Conservation (phyloP, 1,140 invertebrate species). For the Philotrypesis tridentata region DNA sequence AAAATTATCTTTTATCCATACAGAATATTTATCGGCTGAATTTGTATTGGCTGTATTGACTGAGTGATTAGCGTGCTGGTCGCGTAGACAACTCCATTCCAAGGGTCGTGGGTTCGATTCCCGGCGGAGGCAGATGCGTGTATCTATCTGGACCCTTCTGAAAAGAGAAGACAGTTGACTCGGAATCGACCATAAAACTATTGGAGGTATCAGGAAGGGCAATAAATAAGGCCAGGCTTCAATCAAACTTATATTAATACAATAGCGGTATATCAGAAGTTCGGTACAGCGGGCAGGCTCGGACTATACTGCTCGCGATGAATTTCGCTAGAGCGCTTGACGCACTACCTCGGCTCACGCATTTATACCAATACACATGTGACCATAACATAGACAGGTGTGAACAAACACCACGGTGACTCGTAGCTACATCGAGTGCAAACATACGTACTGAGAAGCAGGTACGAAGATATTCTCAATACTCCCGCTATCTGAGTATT, state of each 20-base stretch:
- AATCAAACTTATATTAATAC: not conserved
- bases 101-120: too few relatives aligned
- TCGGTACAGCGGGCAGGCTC: not conserved
- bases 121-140: too few relatives aligned
- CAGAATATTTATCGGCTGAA: too few relatives aligned
- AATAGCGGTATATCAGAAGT: not conserved
- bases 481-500: slow-evolving; percentile 44
- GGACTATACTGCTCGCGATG: not conserved
- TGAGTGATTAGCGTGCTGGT: too few relatives aligned
- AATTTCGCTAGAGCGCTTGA: not conserved
- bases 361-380: not conserved
- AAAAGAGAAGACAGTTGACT: too few relatives aligned
- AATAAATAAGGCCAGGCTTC: not conserved
- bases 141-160: too few relatives aligned
- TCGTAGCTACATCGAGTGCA: not conserved
- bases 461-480: slow-evolving; percentile 2
- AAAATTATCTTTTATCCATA: too few relatives aligned
- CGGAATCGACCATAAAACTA: too few relatives aligned
- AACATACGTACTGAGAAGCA: too few relatives aligned
- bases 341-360: not conserved
- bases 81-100: too few relatives aligned
- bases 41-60: too few relatives aligned
- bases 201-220: not conserved
- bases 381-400: not conserved
- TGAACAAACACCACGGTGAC: not conserved